Evolutionary conservation across 2,113 vertebrate species (phyloP), one percentile per base, ranked within the genome.

Genomic region (Ptilorrhoa leucosticta): DNA sequence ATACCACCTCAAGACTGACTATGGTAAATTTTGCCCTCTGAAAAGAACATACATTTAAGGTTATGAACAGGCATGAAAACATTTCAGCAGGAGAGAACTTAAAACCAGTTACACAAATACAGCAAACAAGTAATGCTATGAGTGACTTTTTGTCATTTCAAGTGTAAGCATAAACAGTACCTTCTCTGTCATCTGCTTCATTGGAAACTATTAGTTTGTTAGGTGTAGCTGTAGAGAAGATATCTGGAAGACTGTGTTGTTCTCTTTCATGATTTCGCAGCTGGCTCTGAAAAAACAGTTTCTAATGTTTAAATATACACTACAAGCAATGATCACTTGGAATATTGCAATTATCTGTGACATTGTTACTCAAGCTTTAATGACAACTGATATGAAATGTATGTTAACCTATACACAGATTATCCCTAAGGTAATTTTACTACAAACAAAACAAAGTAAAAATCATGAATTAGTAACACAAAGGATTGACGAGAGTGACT

Each of bases 261-360:
- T 98, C 98, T 96, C 98, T 95, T 84, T 98, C 98, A 35, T 99
- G 98, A 94, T 94, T 98, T 94, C 98, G 97, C 76, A 99, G 97
- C 31, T 98, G 98, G 93, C 98, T 98, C 98, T 99, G 94, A 75
- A 97, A 96, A 83, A 78, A 81, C 31, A 94, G 61, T 78, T 84
- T 53, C 69, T 58, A 6, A 20, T 5, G 7, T 92, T 95, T 79
- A 91, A 81, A 83, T n/a, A 72, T 7, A 37, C 23, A 40, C 18
- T 26, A 40, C 72, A 80, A 84, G 76, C 50, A 71, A 12, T 11
- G 42, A 37, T 58, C 54, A 75, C 26, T 44, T 66, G 48, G 70
- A 71, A 72, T n/a, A 28, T 3, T 81, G 47, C 66, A 69, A 6
- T 85, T 6, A n/a, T 42, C 65, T 80, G 33, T 81, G 65, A 48